phyloP scores from a whole-genome alignment of 2,797 vertebrate species.

The Ataeniobius toweri region DNA sequence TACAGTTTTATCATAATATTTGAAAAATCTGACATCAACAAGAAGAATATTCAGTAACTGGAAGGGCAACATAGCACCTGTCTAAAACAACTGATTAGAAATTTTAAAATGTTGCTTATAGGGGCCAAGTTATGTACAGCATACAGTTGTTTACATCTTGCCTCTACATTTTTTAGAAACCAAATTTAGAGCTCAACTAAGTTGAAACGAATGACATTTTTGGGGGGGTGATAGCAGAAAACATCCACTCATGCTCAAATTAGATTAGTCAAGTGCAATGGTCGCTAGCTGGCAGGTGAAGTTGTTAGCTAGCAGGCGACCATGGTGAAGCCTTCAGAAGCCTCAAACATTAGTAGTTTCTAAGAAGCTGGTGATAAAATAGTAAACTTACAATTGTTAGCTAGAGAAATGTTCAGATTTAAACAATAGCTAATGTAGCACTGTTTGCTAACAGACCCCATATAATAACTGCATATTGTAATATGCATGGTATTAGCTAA shows the following conservation, averaged over 20 bases:
- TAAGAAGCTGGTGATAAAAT: background rate
- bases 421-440: background rate
- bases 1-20: background rate
- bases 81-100: background rate
- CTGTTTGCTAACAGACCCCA: background rate
- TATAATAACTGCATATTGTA: background rate
- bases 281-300: background rate
- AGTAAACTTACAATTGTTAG: background rate
- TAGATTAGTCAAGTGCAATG: background rate
- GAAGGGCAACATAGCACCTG: background rate
- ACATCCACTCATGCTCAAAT: background rate
- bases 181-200: background rate
- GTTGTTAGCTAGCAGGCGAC: background rate
- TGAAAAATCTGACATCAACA: background rate
- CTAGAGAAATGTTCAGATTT: background rate
- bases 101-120: constrained; percentile 2
- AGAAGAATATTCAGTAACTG: background rate
- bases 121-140: background rate
- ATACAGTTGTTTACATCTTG: background rate
- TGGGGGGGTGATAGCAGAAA: background rate
- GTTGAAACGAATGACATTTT: background rate
- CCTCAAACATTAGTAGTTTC: background rate
- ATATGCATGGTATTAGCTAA: constrained; percentile 1
- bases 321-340: background rate
- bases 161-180: background rate